Base-by-base conservation (phyloP, 2,888 invertebrate genomes). In the Synergus gifuensis region DNA sequence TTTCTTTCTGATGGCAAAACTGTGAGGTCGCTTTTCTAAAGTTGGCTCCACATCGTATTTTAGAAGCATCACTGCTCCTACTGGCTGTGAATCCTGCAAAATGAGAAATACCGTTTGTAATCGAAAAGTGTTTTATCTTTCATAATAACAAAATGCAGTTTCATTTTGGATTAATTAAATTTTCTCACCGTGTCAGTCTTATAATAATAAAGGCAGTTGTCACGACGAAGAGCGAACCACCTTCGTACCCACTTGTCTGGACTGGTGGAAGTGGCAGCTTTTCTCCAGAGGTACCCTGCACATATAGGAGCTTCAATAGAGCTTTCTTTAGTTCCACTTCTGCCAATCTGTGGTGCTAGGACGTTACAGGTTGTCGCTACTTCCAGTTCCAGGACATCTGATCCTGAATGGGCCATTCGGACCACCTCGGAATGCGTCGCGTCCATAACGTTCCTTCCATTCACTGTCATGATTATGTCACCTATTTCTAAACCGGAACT, bases 151-250 rank as follows among this genome's bases (percentile, higher is more conserved):
- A 28, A 28, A 28, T 28, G 3, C 28, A 28, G 28, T 28, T 28
- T 28, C 28, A 28, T 28, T 28, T 28, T 28, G 3, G 2, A 3
- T 28, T 28, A 28, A 28, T 28, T 28, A 0, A 28, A 28, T 28
- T 3, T 28, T 28, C 95, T 94, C 92, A 98, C 98, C 92, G 96
- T 94, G 92, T 98, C 97, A 88, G 96, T 96, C 94, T 98, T 98
- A 93, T 98, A 98, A 93, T 97, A 98, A 93, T 98, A 98, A 83
- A 98, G 94, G 93, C 98, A 98, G 93, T 98, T 97, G 93, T 98
- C 98, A 78, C 96, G 95, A 88, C 98, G 96, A 78, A 98, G 93
- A 83, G 96, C 96, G 92, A 98, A 98, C 97, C 97, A 98, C 85
- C 98, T 94, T 79, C 97, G 94, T 77, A 97, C 96, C 98, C 98